Conservation (phyloP, 2,888 invertebrate species). For the Arge pagana region DNA sequence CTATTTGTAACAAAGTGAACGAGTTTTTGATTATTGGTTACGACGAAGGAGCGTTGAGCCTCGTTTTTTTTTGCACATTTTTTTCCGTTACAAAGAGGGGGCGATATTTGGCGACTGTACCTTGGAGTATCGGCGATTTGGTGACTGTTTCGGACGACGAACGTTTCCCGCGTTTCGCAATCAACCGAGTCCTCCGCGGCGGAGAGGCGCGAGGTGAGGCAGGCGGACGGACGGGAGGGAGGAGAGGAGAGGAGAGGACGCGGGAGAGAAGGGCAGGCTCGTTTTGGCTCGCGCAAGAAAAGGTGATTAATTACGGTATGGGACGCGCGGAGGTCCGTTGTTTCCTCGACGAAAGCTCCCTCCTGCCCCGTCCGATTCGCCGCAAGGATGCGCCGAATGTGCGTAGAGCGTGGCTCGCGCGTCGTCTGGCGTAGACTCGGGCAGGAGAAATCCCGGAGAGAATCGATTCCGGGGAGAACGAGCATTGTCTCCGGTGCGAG, state of each 20-base stretch:
- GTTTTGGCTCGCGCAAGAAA: constrained; percentile 34
- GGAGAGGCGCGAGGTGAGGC: no score
- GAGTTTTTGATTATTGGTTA: no score
- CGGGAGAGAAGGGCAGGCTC: constrained; percentile 2
- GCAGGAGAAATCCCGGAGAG: constrained; percentile 52
- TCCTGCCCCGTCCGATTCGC: constrained; percentile 21
- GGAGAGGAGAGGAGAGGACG: not conserved
- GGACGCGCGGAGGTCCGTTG: constrained; percentile 46
- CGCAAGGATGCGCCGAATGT: constrained; percentile 27
- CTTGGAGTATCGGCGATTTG: no score
- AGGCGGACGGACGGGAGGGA: not conserved
- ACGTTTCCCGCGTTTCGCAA: no score
- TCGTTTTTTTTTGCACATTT: no score
- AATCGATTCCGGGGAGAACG: constrained; percentile 51
- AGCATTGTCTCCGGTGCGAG: constrained; percentile 54
- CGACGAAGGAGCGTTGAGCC: no score
- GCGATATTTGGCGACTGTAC: no score
- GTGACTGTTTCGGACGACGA: no score
- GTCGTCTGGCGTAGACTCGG: constrained; percentile 28
- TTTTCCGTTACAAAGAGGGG: no score
- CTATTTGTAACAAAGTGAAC: no score
- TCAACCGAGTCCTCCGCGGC: no score
- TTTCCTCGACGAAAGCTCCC: constrained; percentile 34
- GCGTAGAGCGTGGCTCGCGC: no score
- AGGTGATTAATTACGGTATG: constrained; percentile 53